Percentiles rank a stretch among this genome's conserved stretches.
phyloP scores from a whole-genome alignment of 2,113 vertebrate genomes.

The Bubo scandiacus region DNA sequence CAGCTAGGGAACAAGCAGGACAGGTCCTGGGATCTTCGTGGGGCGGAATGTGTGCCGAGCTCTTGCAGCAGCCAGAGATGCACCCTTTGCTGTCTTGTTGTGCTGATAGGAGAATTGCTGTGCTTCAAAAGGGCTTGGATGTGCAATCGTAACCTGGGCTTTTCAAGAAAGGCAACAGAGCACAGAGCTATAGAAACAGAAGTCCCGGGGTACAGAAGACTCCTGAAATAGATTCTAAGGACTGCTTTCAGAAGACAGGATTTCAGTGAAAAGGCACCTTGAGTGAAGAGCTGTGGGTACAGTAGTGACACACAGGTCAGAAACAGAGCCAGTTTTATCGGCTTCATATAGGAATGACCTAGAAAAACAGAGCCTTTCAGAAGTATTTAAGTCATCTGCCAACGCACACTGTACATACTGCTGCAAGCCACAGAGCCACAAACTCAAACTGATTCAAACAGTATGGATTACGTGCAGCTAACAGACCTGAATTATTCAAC shows the following conservation, averaged over 20 bases:
- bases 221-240: conserved; percentile 48
- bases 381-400: conserved; percentile 27
- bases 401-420: neutral
- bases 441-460: neutral
- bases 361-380: conserved; percentile 41
- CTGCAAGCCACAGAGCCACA: conserved; percentile 1
- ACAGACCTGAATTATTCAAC: neutral
- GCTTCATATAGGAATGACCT: conserved; percentile 31
- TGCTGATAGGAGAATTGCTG: neutral
- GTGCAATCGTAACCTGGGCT: neutral
- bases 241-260: neutral
- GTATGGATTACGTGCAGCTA: neutral
- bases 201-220: neutral
- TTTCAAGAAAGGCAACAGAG: neutral
- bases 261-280: conserved; percentile 47
- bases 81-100: rapidly evolving
- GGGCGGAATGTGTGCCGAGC: rapidly evolving
- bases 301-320: conserved; percentile 21
- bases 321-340: conserved; percentile 23
- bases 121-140: neutral
- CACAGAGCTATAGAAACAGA: neutral
- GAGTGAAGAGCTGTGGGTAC: conserved; percentile 15
- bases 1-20: neutral
- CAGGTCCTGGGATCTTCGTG: neutral
- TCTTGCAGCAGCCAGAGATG: neutral